These are phyloP conservation scores for Bombus balteatus DNA, from an alignment of 1,140 invertebrate genomes.

Conservation along the genomic window DNA sequence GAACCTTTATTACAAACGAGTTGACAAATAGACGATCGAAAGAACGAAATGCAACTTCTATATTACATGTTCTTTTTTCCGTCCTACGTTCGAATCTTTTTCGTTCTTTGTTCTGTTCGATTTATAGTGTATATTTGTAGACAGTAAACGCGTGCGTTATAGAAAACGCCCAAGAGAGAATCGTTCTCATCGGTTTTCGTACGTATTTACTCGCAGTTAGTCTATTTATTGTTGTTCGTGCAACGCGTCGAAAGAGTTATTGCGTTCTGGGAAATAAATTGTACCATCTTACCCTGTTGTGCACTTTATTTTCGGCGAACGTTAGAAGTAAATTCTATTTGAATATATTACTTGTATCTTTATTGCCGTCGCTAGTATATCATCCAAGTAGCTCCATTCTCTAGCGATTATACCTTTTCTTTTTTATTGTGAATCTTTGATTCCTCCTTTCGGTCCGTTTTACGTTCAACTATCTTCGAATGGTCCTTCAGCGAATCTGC, in stretches of 20 bases:
- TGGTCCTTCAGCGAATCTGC: background rate
- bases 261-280: conserved; percentile 1
- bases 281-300: background rate
- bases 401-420: background rate
- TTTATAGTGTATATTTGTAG: background rate
- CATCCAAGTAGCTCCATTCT: background rate
- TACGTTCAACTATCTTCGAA: background rate
- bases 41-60: background rate
- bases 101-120: background rate
- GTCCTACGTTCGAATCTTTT: background rate
- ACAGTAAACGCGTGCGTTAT: background rate
- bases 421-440: background rate
- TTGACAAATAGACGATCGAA: conserved; percentile 9
- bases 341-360: background rate
- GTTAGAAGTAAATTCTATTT: background rate
- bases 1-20: background rate
- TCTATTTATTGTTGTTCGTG: background rate
- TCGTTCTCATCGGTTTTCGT: background rate
- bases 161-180: background rate
- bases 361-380: background rate
- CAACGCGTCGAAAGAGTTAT: background rate
- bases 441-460: background rate
- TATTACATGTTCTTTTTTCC: background rate
- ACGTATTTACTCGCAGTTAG: background rate
- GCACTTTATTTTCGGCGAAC: conserved; percentile 1